A percentile compares a stretch with the other conserved stretches of the same genome.
Evolutionary conservation across 2,888 invertebrate species (phyloP).

Genomic region (Esperia sulphurella): DNA sequence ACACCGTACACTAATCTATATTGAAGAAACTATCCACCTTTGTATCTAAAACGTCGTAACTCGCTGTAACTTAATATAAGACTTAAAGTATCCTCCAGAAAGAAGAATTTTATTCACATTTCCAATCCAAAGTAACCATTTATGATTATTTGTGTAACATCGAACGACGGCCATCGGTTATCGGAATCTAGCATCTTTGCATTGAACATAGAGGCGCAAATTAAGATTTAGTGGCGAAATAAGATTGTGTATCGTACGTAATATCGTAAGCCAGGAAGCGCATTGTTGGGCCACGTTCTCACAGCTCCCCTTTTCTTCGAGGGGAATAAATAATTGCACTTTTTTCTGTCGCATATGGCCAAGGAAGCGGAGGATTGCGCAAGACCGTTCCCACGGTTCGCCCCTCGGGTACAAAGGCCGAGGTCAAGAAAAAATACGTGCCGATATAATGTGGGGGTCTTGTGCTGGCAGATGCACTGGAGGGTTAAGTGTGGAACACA

Average conservation of each 20-base stretch:
- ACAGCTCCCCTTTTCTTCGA: conserved; percentile 78
- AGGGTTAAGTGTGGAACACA: conserved; percentile 70
- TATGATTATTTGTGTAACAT: conserved; percentile 55
- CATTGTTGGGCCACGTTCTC: conserved; percentile 79
- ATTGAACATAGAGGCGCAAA: conserved; percentile 45
- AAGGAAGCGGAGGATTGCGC: conserved; percentile 74
- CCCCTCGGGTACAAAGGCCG: conserved; percentile 71
- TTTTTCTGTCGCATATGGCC: conserved; percentile 79
- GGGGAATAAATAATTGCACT: conserved; percentile 79
- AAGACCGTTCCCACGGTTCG: conserved; percentile 76
- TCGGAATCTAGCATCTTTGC: conserved; percentile 49
- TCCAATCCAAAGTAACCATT: conserved; percentile 40
- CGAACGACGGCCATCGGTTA: conserved; percentile 37
- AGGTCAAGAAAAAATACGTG: conserved; percentile 78
- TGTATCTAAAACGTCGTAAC: conserved; percentile 10
- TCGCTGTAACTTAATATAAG: conserved; percentile 15
- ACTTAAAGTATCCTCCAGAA: conserved; percentile 15
- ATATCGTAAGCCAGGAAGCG: conserved; percentile 78
- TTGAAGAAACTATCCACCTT: conserved; percentile 56
- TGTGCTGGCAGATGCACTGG: conserved; percentile 70
- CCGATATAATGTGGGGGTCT: conserved; percentile 66
- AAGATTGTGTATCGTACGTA: conserved; percentile 51
- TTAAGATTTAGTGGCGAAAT: conserved; percentile 37
- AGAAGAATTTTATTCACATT: conserved; percentile 23
- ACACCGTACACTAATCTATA: conserved; percentile 51